Base-by-base conservation (phyloP, 2,888 invertebrate species). In the Steinernema hermaphroditum region DNA sequence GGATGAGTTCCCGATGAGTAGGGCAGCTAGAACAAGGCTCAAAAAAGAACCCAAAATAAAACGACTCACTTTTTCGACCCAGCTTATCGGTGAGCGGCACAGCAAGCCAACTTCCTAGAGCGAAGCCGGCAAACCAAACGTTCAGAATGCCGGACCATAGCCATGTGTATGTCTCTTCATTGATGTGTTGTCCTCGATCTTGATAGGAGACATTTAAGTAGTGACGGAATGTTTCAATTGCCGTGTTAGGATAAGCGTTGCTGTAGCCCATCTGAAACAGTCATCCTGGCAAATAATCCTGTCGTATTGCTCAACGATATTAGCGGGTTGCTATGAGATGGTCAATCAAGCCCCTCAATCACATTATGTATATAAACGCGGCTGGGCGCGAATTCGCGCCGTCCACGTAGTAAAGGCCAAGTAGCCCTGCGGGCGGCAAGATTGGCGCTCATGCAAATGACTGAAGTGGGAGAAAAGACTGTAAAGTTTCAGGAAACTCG, bases 221-320 rank as follows among this genome's bases (percentile, higher is more conserved):
- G 14, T 32, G 32, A 19, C 72, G 71, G 57, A 81, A 81, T 6
- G 73, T 70, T 19, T 80, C 78, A 14, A 83, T 80, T 0, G 82
- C 80, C 12, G 83, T 83, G 70, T 83, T 83, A 0, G 80, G 80
- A 62, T 82, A 83, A 8, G 83, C 80, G 44, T 79, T 81, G 19
- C 80, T 77, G 72, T 82, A 83, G 1, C 83, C 83, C 81, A 82
- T 81, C 82, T 83, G 70, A 46, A 73, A 54, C 41, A n/a, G 24
- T 24, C 6, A n/a, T n/a, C n/a, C n/a, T n/a, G n/a, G n/a, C n/a
- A n/a, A n/a, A n/a, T n/a, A n/a, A n/a, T n/a, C n/a, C n/a, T n/a
- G n/a, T n/a, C n/a, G n/a, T n/a, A n/a, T 69, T 19, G 19, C 9
- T 54, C 16, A 44, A 16, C 46, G 46, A n/a, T 69, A 74, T 14